Evolutionary conservation across 2,113 vertebrate species (phyloP), one percentile per base, ranked within the genome.

Genomic region (Miniopterus natalensis): DNA sequence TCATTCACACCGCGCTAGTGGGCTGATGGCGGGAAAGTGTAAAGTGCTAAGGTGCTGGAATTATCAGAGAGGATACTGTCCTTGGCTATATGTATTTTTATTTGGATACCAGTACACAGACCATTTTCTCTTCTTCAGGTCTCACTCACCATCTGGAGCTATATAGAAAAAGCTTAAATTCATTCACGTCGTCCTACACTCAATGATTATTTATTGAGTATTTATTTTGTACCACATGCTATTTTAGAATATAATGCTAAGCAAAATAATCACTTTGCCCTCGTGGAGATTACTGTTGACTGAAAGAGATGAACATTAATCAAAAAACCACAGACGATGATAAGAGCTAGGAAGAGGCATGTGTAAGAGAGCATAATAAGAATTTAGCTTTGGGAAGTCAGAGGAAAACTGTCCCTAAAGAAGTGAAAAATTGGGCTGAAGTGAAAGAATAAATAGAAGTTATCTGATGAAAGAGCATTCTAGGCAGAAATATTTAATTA

Each of bases 401-500:
- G 11, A 73, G 66, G 71, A 63, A 74, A 66, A 40, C 20, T 29
- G 20, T 45, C 20, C 12, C 18, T 55, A 51, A 70, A 12, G 7
- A 53, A 65, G 3, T 68, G 29, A 73, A 87, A 36, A 55, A 81
- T 47, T 57, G 88, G 75, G 49, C 8, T 57, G 18, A 94, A 83
- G 15, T 74, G 17, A 57, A 92, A 91, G 27, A 79, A 66, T 53
- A 90, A 92, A 66, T 71, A 79, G 59, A 93, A 42, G 12, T 47
- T 68, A 77, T 63, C 6, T 45, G 6, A 14, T 68, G 57, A 95
- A 85, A 73, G 18, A 86, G 6, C 27, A 77, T 73, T 85, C 23
- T 18, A 75, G 21, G 29, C 8, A 90, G 42, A 94, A 85, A 81
- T 81, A 86, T 47, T 92, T 65, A 94, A n/a, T 94, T 88, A 88